Evolutionary conservation across 2,888 invertebrate species (phyloP).

Genomic region (Dryobotodes eremita): DNA sequence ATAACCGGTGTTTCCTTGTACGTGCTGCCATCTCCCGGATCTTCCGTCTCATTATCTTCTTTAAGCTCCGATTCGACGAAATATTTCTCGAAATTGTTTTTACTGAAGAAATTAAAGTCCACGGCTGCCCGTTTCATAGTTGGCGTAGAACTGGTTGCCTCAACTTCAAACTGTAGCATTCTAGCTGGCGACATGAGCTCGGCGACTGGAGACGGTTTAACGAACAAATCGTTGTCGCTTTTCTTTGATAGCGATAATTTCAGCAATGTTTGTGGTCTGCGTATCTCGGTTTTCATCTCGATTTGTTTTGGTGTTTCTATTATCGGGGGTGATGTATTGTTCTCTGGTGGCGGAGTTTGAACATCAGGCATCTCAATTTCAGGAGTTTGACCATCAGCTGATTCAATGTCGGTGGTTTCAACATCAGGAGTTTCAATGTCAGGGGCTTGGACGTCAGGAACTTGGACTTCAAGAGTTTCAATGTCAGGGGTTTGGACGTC

Average conservation of each 20-base stretch:
- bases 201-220: slow-evolving; percentile 83
- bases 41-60: slow-evolving; percentile 51
- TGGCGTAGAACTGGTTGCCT: slow-evolving; percentile 82
- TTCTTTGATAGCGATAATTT: slow-evolving; percentile 81
- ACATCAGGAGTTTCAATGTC: slow-evolving; percentile 8
- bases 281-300: slow-evolving; percentile 65
- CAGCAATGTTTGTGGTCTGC: slow-evolving; percentile 75
- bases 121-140: slow-evolving; percentile 87
- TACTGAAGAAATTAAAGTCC: slow-evolving; percentile 86
- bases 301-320: slow-evolving; percentile 76
- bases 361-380: slow-evolving; percentile 58
- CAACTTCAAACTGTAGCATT: slow-evolving; percentile 87
- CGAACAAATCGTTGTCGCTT: slow-evolving; percentile 80
- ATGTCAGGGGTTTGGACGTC: slow-evolving; percentile 22
- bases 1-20: slow-evolving; percentile 84
- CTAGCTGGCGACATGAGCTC: slow-evolving; percentile 87
- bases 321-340: slow-evolving; percentile 72
- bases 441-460: slow-evolving; percentile 28
- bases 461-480: slow-evolving; percentile 58
- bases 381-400: slow-evolving; percentile 35
- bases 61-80: slow-evolving; percentile 74
- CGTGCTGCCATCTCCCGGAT: slow-evolving; percentile 65
- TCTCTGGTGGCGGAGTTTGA: slow-evolving; percentile 39
- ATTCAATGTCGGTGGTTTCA: slow-evolving; percentile 47
- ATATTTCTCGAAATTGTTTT: slow-evolving; percentile 83